Conservation (phyloP, 2,797 vertebrate species). For the Pangasius macronema region DNA sequence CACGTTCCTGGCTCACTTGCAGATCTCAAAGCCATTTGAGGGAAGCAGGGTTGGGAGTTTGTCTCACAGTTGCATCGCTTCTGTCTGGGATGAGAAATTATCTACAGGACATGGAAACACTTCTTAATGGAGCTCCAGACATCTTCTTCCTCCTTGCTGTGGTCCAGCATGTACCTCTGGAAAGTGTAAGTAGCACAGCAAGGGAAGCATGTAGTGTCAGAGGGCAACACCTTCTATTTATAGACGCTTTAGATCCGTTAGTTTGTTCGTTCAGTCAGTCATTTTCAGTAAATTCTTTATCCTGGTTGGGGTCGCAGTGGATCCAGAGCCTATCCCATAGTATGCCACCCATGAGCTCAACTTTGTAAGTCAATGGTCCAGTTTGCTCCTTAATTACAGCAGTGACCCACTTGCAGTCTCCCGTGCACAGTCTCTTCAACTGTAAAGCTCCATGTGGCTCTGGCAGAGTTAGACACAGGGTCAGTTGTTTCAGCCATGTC, state of each 20-base stretch:
- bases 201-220: background rate
- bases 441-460: no score
- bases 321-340: background rate
- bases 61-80: background rate
- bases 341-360: no score
- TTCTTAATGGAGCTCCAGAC: background rate
- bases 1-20: background rate
- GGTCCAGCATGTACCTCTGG: background rate
- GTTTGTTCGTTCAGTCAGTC: background rate
- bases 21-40: background rate
- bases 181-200: background rate
- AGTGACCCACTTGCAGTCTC: no score
- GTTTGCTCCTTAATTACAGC: no score
- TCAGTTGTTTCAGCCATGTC: no score
- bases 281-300: background rate
- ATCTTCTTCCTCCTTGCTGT: background rate
- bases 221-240: background rate
- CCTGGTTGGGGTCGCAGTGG: background rate
- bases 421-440: no score
- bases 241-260: background rate
- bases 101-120: background rate
- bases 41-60: background rate
- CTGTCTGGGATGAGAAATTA: background rate
- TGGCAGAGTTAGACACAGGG: no score
- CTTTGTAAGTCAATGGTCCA: no score